Evolutionary conservation across 2,888 invertebrate genomes (phyloP), one percentile per base, ranked within the genome.

Genomic region (Machimus atricapillus): DNA sequence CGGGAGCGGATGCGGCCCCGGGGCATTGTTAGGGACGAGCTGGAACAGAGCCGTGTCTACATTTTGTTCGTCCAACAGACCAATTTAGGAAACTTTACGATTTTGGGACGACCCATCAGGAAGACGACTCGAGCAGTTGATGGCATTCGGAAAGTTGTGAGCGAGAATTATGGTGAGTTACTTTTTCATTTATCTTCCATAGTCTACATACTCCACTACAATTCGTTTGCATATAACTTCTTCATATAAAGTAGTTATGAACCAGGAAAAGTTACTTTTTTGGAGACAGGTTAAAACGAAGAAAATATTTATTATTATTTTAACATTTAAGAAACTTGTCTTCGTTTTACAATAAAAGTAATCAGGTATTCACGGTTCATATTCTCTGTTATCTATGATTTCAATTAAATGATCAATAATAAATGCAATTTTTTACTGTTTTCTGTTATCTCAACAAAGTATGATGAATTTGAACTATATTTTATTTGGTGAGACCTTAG

Each of bases 81-180:
- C 88, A 91, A 91, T 89, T 90, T 90, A 89, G 90, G 92, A 86
- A 93, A 93, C 89, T 93, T 92, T 89, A 92, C 92, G 89, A 93
- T 93, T 89, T 90, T 93, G 74, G 93, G 93, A 52, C 92, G 92
- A 89, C 93, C 93, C 88, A 91, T 91, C 81, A 90, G 91, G 81
- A 92, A 91, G 88, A 92, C 91, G 87, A 89, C 89, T 88, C 90
- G 90, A 88, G 91, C 91, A 89, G 90, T 91, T 86, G 90, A 91
- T 79, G 91, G 91, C 88, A 92, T 93, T 66, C 90, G 90, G 88
- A 90, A 89, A 89, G 93, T 92, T 91, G 92, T 92, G 91, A 92
- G 91, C 90, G 92, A 92, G 90, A 92, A 91, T 89, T 93, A 93
- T 92, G 93, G 93, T 93, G 91, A 93, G 93, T 92, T 89, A 3